Evolutionary conservation across 2,797 vertebrate genomes (phyloP).

Genomic region (Jordanella pulchra): DNA sequence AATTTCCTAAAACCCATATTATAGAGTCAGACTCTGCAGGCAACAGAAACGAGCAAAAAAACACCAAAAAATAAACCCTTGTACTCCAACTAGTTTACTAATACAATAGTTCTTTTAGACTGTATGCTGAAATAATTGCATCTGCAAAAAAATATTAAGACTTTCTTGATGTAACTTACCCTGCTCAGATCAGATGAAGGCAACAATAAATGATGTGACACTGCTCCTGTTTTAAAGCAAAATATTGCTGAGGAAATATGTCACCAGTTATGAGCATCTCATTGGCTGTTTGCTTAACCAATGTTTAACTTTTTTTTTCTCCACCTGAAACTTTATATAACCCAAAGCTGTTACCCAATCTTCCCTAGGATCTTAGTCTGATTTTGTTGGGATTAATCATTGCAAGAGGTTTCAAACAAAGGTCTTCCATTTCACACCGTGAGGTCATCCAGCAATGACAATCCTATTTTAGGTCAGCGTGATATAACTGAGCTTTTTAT

Average conservation of each 20-base stretch:
- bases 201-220: background rate
- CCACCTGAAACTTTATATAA: background rate
- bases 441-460: constrained; percentile 4
- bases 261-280: constrained; percentile 68
- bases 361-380: constrained; percentile 6
- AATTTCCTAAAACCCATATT: no score
- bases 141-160: background rate
- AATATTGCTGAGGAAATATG: constrained; percentile 80
- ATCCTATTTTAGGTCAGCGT: background rate
- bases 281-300: constrained; percentile 87
- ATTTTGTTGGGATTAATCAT: constrained; percentile 16
- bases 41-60: background rate
- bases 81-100: background rate
- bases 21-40: no score
- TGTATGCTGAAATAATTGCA: background rate
- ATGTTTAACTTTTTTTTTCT: constrained; percentile 67
- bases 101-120: background rate
- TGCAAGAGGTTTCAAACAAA: constrained; percentile 6
- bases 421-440: constrained; percentile 10
- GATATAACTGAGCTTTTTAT: background rate
- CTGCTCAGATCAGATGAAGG: background rate
- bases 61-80: background rate
- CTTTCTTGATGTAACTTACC: background rate
- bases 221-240: constrained; percentile 66
- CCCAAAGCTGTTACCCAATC: background rate